Conservation (phyloP, 2,888 invertebrate genomes). For the Lycophotia porphyrea region DNA sequence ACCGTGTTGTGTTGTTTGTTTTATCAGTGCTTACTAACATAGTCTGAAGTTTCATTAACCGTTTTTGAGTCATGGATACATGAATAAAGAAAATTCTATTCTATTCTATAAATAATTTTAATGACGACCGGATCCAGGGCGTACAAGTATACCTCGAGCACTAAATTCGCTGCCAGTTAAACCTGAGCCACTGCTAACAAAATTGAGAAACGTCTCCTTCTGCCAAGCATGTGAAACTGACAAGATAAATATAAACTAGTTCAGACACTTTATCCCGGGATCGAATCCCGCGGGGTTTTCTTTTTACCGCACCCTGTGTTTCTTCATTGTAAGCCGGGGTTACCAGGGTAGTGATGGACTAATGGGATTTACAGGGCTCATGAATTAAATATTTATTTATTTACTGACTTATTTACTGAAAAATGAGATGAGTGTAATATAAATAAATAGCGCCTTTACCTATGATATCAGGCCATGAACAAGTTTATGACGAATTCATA, state of each 20-base stretch:
- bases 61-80: too few species aligned
- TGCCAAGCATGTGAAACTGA: slow-evolving; percentile 34
- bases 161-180: not conserved
- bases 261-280: slow-evolving; percentile 49
- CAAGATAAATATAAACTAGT: slow-evolving; percentile 62
- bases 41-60: too few species aligned
- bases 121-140: not conserved
- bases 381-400: slow-evolving; percentile 37
- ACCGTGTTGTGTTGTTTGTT: too few species aligned
- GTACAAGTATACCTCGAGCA: not conserved
- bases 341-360: slow-evolving; percentile 15
- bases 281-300: slow-evolving; percentile 56
- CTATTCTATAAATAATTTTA: not conserved
- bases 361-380: slow-evolving; percentile 19
- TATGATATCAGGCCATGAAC: not conserved
- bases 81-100: too few species aligned
- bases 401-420: too few species aligned
- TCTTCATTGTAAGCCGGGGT: slow-evolving; percentile 25
- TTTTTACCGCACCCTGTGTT: slow-evolving; percentile 38
- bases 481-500: not conserved
- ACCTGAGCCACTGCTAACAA: not conserved
- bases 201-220: slow-evolving; percentile 54
- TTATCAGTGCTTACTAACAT: too few species aligned
- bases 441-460: slow-evolving; percentile 1
- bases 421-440: too few species aligned